Conservation (phyloP, 2,888 invertebrate species). For the Blera fallax region DNA sequence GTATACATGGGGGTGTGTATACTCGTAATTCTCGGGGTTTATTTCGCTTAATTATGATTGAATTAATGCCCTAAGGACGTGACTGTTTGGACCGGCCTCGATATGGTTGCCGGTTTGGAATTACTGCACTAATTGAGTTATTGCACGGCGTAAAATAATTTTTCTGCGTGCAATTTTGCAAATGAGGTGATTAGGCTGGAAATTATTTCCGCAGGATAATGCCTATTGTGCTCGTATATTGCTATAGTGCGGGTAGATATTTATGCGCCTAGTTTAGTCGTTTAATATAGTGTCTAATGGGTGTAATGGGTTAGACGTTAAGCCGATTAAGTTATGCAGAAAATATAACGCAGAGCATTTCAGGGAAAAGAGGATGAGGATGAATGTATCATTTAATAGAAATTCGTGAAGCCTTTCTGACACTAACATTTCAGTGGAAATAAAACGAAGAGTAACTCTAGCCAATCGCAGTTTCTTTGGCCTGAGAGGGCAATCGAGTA, state of each 20-base stretch:
- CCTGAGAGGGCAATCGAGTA: too few relatives aligned
- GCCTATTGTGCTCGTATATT: conserved; percentile 5
- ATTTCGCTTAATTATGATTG: conserved; percentile 70
- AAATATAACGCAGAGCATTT: too few relatives aligned
- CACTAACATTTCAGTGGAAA: too few relatives aligned
- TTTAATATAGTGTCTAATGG: too few relatives aligned
- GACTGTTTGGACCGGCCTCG: conserved; percentile 32
- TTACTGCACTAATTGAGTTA: conserved; percentile 68
- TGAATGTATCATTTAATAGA: too few relatives aligned
- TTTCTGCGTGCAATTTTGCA: conserved; percentile 43
- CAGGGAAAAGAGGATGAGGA: too few relatives aligned
- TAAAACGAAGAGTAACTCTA: too few relatives aligned
- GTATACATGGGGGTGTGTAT: neutral
- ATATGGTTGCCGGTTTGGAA: conserved; percentile 23
- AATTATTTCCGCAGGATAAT: conserved; percentile 32
- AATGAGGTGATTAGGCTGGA: conserved; percentile 44
- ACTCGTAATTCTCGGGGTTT: conserved; percentile 17
- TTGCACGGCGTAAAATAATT: conserved; percentile 10
- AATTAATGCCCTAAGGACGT: conserved; percentile 61
- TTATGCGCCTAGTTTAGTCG: neutral
- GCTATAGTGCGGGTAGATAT: conserved; percentile 5
- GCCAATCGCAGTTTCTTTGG: too few relatives aligned
- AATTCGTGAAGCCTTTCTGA: too few relatives aligned
- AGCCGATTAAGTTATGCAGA: neutral
- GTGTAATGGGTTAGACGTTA: neutral